These are phyloP conservation scores for Crotalus viridis DNA, from an alignment of 2,113 vertebrate genomes.

Conservation along the genomic window DNA sequence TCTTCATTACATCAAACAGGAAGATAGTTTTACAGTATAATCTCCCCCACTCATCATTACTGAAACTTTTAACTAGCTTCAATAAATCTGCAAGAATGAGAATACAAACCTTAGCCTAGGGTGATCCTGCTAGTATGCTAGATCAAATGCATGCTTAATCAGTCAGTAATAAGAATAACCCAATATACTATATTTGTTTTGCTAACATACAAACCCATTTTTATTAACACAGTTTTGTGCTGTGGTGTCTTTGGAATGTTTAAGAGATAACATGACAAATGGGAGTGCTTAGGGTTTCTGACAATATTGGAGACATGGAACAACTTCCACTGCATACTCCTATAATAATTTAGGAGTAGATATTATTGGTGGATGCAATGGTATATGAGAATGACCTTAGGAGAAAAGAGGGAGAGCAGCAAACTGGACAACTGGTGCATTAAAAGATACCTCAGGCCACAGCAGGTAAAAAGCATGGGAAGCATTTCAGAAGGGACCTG, in stretches of 20 bases:
- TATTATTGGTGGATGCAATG: background rate
- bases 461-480: background rate
- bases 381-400: background rate
- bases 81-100: background rate
- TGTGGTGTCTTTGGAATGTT: background rate
- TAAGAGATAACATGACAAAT: background rate
- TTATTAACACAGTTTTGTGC: background rate
- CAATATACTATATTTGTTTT: background rate
- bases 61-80: background rate
- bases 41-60: background rate
- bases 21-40: background rate
- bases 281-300: background rate
- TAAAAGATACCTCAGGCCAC: background rate
- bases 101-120: background rate
- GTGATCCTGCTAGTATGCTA: background rate
- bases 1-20: background rate
- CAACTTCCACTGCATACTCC: background rate
- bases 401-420: background rate
- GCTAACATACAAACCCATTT: background rate
- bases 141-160: background rate
- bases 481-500: background rate
- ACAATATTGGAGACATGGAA: background rate
- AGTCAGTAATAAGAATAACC: background rate
- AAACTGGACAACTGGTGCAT: background rate
- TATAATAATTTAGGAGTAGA: background rate